Evolutionary conservation across 2,888 invertebrate species (phyloP), one percentile per base, ranked within the genome.

Genomic region (Drosophila subsilvestris): DNA sequence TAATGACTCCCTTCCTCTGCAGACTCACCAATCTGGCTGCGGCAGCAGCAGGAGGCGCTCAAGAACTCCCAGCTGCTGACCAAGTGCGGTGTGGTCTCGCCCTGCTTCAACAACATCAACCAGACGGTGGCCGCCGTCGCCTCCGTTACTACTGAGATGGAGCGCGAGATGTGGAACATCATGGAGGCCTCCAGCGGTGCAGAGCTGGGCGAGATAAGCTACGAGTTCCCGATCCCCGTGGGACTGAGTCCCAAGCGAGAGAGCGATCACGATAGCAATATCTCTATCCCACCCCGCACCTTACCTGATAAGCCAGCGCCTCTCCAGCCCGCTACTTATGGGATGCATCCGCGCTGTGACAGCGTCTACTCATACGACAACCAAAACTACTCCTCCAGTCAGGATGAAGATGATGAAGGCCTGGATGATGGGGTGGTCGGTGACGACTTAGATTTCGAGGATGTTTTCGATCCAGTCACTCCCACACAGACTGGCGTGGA

Each of bases 21-120:
- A 74, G 93, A 94, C 84, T 94, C 94, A 3, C 94, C 94, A 1
- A 93, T 94, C 20, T 94, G 94, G 94, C 84, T 94, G 53, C 92
- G 94, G 0, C 94, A 94, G 86, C 91, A 91, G 66, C 91, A 92
- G 69, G 90, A 90, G 63, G 82, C 88, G 10, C 70, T 90, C 1
- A 91, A 90, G 77, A 87, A 74, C 63, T 73, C 86, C 0, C 90
- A 90, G 56, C 71, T 88, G 32, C 51, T 82, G 42, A 80, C 87
- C 25, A 90, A 88, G 63, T 87, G 89, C 49, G 88, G 88, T 3
- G 80, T 89, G 42, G 88, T 89, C 43, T 74, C 79, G 8, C 90
- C 90, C 3, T 90, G 90, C 43, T 77, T 92, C 20, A 88, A 90
- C 50, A 90, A 85, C 67, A 92, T 91, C 60, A 91, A 91, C 50